Conservation (phyloP, 2,113 vertebrate genomes). For the Syrmaticus mikado region DNA sequence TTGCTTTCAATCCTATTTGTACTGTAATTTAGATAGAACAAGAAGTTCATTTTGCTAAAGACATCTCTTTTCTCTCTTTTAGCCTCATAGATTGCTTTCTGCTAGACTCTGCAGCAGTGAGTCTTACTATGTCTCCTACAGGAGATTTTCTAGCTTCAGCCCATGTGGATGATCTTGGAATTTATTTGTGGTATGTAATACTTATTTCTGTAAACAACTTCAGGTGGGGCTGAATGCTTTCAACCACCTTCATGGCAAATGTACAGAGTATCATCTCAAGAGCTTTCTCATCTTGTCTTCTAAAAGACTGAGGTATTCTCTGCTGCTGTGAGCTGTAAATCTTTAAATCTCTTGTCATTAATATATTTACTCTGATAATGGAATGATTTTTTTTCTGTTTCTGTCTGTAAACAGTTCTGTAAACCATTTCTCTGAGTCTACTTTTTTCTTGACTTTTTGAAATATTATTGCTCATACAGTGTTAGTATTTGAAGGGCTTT, state of each 20-base stretch:
- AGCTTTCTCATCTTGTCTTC: background rate
- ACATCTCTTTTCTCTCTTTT: background rate
- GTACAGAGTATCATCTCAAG: background rate
- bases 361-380: background rate
- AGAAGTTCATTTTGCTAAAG: background rate
- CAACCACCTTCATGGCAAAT: background rate
- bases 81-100: constrained; percentile 95
- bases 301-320: background rate
- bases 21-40: background rate
- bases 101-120: constrained; percentile 87
- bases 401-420: background rate
- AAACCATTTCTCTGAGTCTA: background rate
- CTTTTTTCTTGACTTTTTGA: background rate
- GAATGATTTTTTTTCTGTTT: background rate
- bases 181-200: constrained; percentile 87
- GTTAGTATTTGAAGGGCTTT: background rate
- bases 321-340: background rate
- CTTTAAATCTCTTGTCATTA: background rate
- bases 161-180: constrained; percentile 92
- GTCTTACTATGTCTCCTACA: constrained; percentile 91
- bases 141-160: constrained; percentile 93
- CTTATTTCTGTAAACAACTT: background rate
- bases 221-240: background rate
- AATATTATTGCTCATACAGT: background rate
- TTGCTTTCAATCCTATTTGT: background rate